Conservation (phyloP, 2,888 invertebrate genomes). For the Plagodis dolabraria region DNA sequence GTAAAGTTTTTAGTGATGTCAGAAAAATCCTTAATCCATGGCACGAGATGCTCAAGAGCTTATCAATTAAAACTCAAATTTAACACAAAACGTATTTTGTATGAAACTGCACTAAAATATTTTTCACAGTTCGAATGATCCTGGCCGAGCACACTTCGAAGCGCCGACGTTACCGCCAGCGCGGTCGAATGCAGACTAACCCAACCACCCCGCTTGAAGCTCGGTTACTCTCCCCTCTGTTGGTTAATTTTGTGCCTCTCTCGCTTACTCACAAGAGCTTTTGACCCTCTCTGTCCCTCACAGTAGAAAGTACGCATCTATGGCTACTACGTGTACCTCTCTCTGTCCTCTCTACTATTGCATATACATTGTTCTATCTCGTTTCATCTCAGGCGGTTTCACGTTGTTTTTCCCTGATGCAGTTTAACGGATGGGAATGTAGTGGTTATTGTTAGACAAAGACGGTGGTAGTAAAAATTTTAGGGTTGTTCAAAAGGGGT, state of each 20-base stretch:
- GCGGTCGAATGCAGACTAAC: constrained; percentile 82
- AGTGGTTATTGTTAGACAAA: constrained; percentile 85
- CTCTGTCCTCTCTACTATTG: constrained; percentile 81
- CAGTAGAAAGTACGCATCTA: constrained; percentile 69
- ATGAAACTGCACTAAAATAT: constrained; percentile 65
- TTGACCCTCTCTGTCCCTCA: constrained; percentile 70
- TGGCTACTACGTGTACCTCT: constrained; percentile 80
- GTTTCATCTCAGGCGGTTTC: constrained; percentile 83
- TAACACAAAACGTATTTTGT: constrained; percentile 60
- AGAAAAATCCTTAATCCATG: constrained; percentile 45
- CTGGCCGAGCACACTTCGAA: constrained; percentile 49
- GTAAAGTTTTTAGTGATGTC: constrained; percentile 42
- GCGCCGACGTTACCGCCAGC: constrained; percentile 68
- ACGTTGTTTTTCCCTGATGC: constrained; percentile 84
- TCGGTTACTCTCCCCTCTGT: constrained; percentile 81
- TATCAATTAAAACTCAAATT: constrained; percentile 53
- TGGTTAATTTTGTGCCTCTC: constrained; percentile 77
- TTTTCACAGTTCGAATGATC: constrained; percentile 77
- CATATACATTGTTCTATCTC: constrained; percentile 85
- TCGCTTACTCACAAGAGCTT: constrained; percentile 73
- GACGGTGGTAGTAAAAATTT: constrained; percentile 82
- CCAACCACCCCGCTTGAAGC: constrained; percentile 80
- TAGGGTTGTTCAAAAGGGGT: constrained; percentile 83
- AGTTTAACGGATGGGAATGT: constrained; percentile 84
- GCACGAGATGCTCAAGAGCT: constrained; percentile 35